Evolutionary conservation across 2,888 invertebrate species (phyloP), one percentile per base, ranked within the genome.

Genomic region (Melanophora roralis): DNA sequence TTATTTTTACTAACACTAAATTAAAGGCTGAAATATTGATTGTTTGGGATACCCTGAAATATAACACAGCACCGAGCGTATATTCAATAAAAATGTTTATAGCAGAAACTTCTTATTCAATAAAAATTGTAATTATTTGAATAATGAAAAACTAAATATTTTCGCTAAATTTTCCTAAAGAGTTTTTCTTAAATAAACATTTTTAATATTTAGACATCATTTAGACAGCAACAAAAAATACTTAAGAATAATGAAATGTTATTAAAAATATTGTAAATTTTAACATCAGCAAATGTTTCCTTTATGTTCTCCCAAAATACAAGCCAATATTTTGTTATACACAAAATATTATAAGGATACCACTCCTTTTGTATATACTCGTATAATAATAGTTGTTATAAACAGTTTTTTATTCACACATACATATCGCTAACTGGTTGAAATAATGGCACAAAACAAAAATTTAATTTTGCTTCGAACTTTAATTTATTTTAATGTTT

Each of bases 211-310:
- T n/a, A n/a, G n/a, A n/a, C n/a, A n/a, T n/a, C n/a, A n/a, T n/a
- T n/a, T n/a, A 6, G 23, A 27, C n/a, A 49, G 3, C 16, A 62
- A 34, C 40, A 53, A 62, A 53, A 38, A 57, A 38, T n/a, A n/a
- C n/a, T n/a, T n/a, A n/a, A n/a, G n/a, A n/a, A n/a, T n/a, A 72
- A 64, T 55, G 34, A 21, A 53, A 62, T 62, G 32, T 62, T 60
- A 60, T 40, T 69, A 59, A 47, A 49, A 71, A 43, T 53, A 45
- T 43, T 71, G 14, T 60, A 60, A 32, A 32, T 27, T 9, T 16
- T n/a, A 55, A 72, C 21, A 45, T 36, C 36, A 45, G 19, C 27
- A 32, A 62, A 57, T 40, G 51, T 12, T 43, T 62, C 45, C 67
- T 36, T 62, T 62, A 16, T 68, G 53, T 47, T 23, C 14, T 23